Evolutionary conservation across 1,140 invertebrate species (phyloP), one percentile per base, ranked within the genome.

Genomic region (Conus betulinus): DNA sequence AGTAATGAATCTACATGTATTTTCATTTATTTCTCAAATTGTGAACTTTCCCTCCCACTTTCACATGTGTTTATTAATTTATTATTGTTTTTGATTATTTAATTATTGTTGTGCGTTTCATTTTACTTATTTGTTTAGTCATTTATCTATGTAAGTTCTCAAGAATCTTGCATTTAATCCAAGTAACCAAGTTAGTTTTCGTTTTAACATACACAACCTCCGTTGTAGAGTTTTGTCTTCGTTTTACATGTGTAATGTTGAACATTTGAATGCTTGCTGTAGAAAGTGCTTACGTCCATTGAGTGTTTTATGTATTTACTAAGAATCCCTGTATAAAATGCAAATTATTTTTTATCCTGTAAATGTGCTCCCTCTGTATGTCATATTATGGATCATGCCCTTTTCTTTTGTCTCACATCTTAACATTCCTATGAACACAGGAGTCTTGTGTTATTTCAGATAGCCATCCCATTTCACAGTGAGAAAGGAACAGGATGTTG

Each of bases 261-360:
- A 71, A 63, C 20, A 71, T n/a, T 71, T 71, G 67, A 71, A 71
- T 23, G 67, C 67, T 71, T 71, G 67, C 67, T 71, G 67, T 71
- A 71, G 67, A 71, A 71, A 71, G 6, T 23, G 67, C 67, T 71
- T 71, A 23, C 10, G 67, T 71, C 17, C 15, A 71, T n/a, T 71
- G 67, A 17, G 67, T 71, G 67, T 71, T 71, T 71, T 71, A 71
- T 20, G 15, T n/a, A 23, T 71, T 71, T 71, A 23, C 20, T 71
- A 71, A 23, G 17, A 20, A 71, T 71, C 67, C 67, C 20, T 71
- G 67, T 71, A 71, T 20, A 71, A 71, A 71, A 71, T 20, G 67
- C 67, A 71, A n/a, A 71, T 23, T 71, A 71, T 71, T 23, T 63
- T 71, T 71, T 71, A 71, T 23, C 23, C 11, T 71, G 67, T 71